These are phyloP conservation scores for Melanaphis sacchari DNA, from an alignment of 1,140 invertebrate genomes.

Conservation along the genomic window DNA sequence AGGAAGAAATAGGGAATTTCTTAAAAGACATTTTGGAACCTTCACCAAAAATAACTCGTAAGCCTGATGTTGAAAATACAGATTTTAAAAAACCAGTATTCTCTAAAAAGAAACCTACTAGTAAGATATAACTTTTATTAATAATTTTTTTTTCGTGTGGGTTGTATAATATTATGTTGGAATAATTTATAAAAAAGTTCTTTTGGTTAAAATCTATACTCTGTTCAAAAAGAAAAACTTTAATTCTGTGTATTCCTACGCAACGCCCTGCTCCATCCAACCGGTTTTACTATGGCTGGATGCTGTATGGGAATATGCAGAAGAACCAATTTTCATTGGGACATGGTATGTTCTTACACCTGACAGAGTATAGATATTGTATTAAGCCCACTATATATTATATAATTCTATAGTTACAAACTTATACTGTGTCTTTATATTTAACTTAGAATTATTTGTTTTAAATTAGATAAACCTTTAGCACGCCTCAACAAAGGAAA, in stretches of 20 bases:
- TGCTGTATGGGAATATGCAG: too few species aligned
- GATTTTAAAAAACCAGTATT: conserved; percentile 49
- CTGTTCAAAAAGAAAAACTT: too few species aligned
- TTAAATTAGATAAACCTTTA: conserved; percentile 21
- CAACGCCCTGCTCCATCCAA: too few species aligned
- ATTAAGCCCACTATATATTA: background rate
- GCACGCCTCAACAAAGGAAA: conserved; percentile 30
- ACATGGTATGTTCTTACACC: too few species aligned
- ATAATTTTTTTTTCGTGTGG: background rate
- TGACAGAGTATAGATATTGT: too few species aligned
- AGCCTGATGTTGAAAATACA: conserved; percentile 38
- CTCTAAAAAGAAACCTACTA: conserved; percentile 34
- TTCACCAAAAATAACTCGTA: conserved; percentile 36
- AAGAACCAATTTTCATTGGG: too few species aligned
- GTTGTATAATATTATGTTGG: too few species aligned
- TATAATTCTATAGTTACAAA: background rate
- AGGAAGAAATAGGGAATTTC: conserved; percentile 51
- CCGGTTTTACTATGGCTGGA: too few species aligned
- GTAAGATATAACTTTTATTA: conserved; percentile 36
- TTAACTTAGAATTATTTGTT: background rate
- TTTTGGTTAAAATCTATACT: too few species aligned
- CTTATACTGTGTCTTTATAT: background rate
- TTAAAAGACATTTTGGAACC: conserved; percentile 53
- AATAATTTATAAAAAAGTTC: too few species aligned
- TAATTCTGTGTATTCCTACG: too few species aligned